Evolutionary conservation across 2,797 vertebrate genomes (phyloP), one percentile per base, ranked within the genome.

Genomic region (Neosilurus hyrtlii): DNA sequence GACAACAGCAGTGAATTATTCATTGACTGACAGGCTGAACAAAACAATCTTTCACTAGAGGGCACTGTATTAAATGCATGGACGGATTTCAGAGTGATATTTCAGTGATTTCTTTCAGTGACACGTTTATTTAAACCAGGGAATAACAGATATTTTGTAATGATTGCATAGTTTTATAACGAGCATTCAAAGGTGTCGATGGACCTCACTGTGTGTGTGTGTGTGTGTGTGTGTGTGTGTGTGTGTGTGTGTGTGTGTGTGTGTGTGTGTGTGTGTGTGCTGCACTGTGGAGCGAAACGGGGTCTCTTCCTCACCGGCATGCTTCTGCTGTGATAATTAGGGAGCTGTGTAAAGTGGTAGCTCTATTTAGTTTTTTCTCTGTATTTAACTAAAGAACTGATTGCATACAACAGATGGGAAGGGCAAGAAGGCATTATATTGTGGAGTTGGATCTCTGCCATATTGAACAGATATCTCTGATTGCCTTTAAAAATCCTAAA

Each of bases 51-150:
- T 57, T 82, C 89, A 87, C 89, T 87, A 88, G 86, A 89, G 81
- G 89, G 87, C 86, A 81, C 85, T 88, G 80, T 88, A 52, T 61
- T 80, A 65, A 87, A 86, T 57, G 52, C 52, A 56, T 30, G 51
- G 18, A 30, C 20, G 24, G 24, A 30, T 73, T 73, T 52, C 2
- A 26, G 70, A 54, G 15, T 54, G 70, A 73, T 73, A 54, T 54
- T 35, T 74, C 52, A 57, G 26, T 71, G 68, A 15, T 20, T 59
- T 65, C 30, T 24, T 26, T 37, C 35, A 22, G 12, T 51, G 7
- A 51, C n/a, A 22, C 2, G 12, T 24, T 16, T 24, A 14, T 66
- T 18, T 35, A 35, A 26, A 4, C 63, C n/a, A n/a, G n/a, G n/a
- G n/a, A n/a, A n/a, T 35, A 35, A 37, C 16, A 35, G 16, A 16